Evolutionary conservation across 2,797 vertebrate genomes (phyloP), one percentile per base, ranked within the genome.

Genomic region (Rhinichthys osculus): DNA sequence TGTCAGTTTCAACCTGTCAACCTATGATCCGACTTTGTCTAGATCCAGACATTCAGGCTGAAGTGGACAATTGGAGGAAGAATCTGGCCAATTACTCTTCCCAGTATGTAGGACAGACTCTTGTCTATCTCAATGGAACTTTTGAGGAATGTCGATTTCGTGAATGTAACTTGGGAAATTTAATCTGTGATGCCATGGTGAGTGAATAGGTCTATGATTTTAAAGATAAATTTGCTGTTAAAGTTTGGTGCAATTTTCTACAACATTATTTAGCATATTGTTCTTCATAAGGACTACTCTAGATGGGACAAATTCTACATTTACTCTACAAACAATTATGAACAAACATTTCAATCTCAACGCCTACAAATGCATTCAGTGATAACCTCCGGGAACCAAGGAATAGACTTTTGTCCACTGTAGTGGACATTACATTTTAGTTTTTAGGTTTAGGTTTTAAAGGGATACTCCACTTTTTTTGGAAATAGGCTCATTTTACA

Each of bases 111-210:
- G 98, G 98, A 17, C 90, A 88, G 91, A 99, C 98, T 0, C 91
- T 96, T 35, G 98, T 99, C 35, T 98, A 96, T 86, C 93, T 99
- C 86, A 95, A 98, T 1, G 98, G 97, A 2, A 94, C 95, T 0
- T 92, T 82, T 35, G 84, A 94, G 11, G 94, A 96, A 0, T 99
- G 98, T 79, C 96, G 98, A 16, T 97, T 95, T 84, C 90, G 89
- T 2, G 98, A 99, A 79, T 99, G 98, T 81, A 99, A 99, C 92
- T 93, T 99, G 93, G 98, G 97, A 38, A 99, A 99, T 91, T 89
- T 99, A 66, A 97, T 99, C 85, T 98, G 97, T 54, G 98, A 99
- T 42, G 97, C 98, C 78, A 93, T 96, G 97, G 98, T 99, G 14
- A 90, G 89, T 82, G 17, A 21, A 62, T 23, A 23, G 4, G 11